These are phyloP conservation scores for Tylochromis polylepis DNA, from an alignment of 2,113 vertebrate genomes.

Conservation along the genomic window DNA sequence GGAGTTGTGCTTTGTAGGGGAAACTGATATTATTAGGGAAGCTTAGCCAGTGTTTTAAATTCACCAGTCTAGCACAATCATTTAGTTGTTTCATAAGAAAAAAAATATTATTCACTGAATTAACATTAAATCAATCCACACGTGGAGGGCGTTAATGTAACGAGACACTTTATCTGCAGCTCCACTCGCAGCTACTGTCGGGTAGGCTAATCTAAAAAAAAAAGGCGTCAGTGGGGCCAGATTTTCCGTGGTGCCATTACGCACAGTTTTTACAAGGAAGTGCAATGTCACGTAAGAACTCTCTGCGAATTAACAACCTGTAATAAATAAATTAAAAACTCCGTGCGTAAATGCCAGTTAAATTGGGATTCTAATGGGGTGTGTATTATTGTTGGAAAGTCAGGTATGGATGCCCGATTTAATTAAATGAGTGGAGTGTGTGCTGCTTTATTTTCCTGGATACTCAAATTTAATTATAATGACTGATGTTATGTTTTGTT, in stretches of 20 bases:
- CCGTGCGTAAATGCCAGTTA: not conserved
- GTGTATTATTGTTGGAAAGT: constrained; percentile 45
- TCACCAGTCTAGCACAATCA: not conserved
- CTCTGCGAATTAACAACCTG: not conserved
- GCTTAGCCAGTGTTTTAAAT: not conserved
- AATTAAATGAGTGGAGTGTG: constrained; percentile 1
- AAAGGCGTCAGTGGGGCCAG: not conserved
- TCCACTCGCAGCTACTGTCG: not conserved
- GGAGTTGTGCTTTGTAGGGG: not conserved
- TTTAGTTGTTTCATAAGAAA: not conserved
- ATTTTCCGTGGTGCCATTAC: constrained; percentile 23
- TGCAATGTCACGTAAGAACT: not conserved
- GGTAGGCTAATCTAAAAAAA: not conserved
- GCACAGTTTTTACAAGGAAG: constrained; percentile 26
- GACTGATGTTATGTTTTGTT: not conserved
- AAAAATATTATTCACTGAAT: not conserved
- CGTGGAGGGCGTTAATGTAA: not conserved
- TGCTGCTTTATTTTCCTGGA: not conserved
- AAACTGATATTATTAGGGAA: not conserved
- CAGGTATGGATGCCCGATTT: not conserved
- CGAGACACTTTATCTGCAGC: not conserved
- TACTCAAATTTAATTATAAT: not conserved
- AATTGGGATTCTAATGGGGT: not conserved
- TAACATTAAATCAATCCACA: not conserved
- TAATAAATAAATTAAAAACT: not conserved